These are phyloP conservation scores for Eurytoma californica DNA, from an alignment of 2,888 invertebrate species.

Conservation along the genomic window DNA sequence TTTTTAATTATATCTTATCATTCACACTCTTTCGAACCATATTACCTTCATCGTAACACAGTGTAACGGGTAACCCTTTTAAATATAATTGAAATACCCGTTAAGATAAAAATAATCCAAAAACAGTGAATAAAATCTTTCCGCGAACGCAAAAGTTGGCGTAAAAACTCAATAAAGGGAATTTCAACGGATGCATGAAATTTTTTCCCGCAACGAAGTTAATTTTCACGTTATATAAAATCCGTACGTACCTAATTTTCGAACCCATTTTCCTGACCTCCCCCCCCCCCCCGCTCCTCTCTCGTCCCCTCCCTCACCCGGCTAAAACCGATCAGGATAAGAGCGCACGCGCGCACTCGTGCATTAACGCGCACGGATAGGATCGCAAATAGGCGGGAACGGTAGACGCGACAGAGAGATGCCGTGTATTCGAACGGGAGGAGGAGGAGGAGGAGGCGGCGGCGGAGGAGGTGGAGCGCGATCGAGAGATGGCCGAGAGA, in stretches of 20 bases:
- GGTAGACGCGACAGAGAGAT: slow-evolving; percentile 40
- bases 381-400: slow-evolving; percentile 55
- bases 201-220: slow-evolving; percentile 6
- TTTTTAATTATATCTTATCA: too few species aligned
- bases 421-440: slow-evolving; percentile 22
- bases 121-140: too few species aligned
- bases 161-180: too few species aligned
- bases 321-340: slow-evolving; percentile 51
- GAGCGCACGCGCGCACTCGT: slow-evolving; percentile 44
- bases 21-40: too few species aligned
- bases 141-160: too few species aligned
- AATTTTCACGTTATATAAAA: slow-evolving; percentile 20
- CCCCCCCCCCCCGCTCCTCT: neutral
- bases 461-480: slow-evolving; percentile 21
- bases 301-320: neutral
- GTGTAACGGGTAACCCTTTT: too few species aligned
- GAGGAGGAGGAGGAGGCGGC: slow-evolving; percentile 28
- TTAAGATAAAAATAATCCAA: too few species aligned
- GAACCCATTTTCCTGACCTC: slow-evolving; percentile 36
- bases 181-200: too few species aligned
- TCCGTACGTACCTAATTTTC: slow-evolving; percentile 39
- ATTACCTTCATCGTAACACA: too few species aligned
- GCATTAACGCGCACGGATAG: slow-evolving; percentile 53
- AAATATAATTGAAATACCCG: too few species aligned
- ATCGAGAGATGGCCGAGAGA: slow-evolving; percentile 41